A percentile compares a stretch with the other conserved stretches of the same genome.
Conservation (phyloP, 1,140 invertebrate species). For the Danaus melanippus region DNA sequence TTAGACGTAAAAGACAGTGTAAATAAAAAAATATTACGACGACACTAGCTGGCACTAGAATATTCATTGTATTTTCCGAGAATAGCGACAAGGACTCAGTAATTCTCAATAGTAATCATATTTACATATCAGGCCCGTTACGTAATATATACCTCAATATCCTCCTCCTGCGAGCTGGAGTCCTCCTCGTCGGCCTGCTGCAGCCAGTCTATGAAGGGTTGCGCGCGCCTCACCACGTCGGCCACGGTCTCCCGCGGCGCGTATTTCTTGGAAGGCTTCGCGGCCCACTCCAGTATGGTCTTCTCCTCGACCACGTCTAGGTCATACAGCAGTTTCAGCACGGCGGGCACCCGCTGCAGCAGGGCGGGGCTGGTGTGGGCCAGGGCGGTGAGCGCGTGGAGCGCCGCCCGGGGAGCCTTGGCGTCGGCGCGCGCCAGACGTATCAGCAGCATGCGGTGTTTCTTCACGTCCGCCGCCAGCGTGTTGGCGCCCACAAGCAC, state of each 20-base stretch:
- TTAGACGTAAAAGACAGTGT: too few species aligned
- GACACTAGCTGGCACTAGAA: too few species aligned
- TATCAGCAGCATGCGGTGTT: slow-evolving; percentile 80
- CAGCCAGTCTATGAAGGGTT: slow-evolving; percentile 97
- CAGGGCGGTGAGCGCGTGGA: slow-evolving; percentile 96
- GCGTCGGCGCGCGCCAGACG: slow-evolving; percentile 91
- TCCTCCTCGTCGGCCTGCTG: slow-evolving; percentile 98
- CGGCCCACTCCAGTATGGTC: slow-evolving; percentile 93
- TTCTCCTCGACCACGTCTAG: slow-evolving; percentile 95
- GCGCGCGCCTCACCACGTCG: slow-evolving; percentile 93
- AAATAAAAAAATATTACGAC: too few species aligned
- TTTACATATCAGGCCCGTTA: too few species aligned
- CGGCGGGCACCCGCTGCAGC: slow-evolving; percentile 89
- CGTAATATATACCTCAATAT: slow-evolving; percentile 78
- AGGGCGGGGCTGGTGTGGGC: slow-evolving; percentile 86
- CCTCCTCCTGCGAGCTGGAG: slow-evolving; percentile 81
- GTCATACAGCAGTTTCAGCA: slow-evolving; percentile 96
- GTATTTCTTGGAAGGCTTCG: slow-evolving; percentile 95
- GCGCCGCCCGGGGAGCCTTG: slow-evolving; percentile 95
- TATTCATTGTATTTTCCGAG: too few species aligned
- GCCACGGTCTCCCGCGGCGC: slow-evolving; percentile 91
- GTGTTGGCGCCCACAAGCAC: slow-evolving; percentile 86
- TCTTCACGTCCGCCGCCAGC: slow-evolving; percentile 83
- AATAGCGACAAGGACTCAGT: too few species aligned
- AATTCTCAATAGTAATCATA: too few species aligned